These are phyloP conservation scores for Drosophila meridionalis DNA, from an alignment of 2,888 invertebrate species.

Conservation along the genomic window DNA sequence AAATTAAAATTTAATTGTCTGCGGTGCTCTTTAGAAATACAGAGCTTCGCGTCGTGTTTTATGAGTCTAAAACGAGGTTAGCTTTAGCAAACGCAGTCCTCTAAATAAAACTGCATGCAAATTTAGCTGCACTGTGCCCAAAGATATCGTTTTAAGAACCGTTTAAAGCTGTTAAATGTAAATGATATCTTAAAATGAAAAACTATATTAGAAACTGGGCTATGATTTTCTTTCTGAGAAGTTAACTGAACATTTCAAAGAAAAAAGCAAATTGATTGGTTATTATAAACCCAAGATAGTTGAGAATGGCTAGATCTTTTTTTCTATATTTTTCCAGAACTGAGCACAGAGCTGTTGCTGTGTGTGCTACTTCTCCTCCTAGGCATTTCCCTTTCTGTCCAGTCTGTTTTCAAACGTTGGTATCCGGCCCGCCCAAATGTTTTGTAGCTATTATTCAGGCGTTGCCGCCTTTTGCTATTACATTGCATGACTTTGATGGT, in stretches of 20 bases:
- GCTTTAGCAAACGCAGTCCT: background rate
- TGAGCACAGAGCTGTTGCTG: background rate
- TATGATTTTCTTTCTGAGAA: background rate
- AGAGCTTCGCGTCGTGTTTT: constrained; percentile 5
- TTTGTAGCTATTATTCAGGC: constrained; percentile 18
- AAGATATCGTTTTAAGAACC: background rate
- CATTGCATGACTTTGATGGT: constrained; percentile 65
- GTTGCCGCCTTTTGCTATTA: constrained; percentile 38
- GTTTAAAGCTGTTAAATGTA: background rate
- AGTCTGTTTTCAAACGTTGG: background rate
- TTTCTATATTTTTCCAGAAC: background rate
- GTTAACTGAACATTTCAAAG: background rate
- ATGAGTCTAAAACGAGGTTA: constrained; percentile 46
- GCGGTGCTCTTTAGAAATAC: constrained; percentile 37
- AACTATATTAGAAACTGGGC: background rate
- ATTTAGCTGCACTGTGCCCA: background rate
- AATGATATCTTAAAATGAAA: background rate
- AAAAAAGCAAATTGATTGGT: background rate
- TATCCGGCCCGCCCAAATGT: constrained; percentile 3
- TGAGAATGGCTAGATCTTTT: background rate
- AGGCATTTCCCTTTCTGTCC: background rate
- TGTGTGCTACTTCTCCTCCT: background rate
- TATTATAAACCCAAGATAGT: background rate
- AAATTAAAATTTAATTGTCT: constrained; percentile 73
- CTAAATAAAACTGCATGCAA: background rate